Percentiles rank a stretch among this genome's conserved stretches.
Conservation (phyloP, 2,113 vertebrate genomes). For the Patagioenas fasciata region DNA sequence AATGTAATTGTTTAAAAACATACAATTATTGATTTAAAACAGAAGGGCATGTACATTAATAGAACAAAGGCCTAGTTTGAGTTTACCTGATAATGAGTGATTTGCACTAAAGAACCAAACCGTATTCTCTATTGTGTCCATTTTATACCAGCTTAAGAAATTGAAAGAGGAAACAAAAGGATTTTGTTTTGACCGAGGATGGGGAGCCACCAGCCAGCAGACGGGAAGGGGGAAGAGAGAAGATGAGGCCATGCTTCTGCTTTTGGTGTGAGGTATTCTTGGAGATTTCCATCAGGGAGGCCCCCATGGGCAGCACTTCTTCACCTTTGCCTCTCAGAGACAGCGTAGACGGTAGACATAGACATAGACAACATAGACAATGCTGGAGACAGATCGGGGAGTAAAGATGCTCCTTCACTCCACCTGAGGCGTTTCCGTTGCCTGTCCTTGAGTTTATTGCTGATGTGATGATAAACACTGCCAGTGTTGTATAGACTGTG, state of each 20-base stretch:
- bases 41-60: neutral
- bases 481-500: neutral
- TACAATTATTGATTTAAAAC: neutral
- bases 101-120: neutral
- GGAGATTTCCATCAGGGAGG: neutral
- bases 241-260: neutral
- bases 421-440: neutral
- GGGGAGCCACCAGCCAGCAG: neutral
- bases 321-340: neutral
- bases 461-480: neutral
- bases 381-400: neutral
- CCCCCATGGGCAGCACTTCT: rapidly evolving
- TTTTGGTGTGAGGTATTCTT: neutral
- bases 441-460: neutral
- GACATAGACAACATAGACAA: neutral
- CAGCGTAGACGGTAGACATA: neutral
- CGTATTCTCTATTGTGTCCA: neutral
- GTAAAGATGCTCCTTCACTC: neutral
- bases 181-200: neutral
- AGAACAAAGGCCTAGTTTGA: neutral
- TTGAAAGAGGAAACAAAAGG: neutral
- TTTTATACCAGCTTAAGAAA: neutral
- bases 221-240: neutral
- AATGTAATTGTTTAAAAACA: neutral
- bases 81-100: neutral